Base-by-base conservation (phyloP, 2,888 invertebrate genomes). In the Ptychoptera albimana region DNA sequence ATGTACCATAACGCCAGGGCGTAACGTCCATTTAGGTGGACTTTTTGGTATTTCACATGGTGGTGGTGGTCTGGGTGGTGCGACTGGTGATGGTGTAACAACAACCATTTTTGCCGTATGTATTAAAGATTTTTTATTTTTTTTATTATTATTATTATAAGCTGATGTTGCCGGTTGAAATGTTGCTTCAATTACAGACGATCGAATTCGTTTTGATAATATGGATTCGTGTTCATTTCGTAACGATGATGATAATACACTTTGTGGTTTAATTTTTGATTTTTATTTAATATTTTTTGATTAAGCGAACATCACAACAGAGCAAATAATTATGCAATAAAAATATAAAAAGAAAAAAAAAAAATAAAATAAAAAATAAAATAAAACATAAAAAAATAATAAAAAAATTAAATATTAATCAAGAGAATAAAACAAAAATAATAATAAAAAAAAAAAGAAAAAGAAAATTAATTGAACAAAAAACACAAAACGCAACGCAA, bases 1-100 rank as follows among this genome's bases (percentile, higher is more conserved):
- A 60, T 89, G 89, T 41, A 89, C 82, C 56, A 89, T 71, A 44
- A 89, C 87, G 43, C 89, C 89, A 2, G 89, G 88, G 57, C 85
- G 82, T 48, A 88, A 66, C 8, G 89, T 89, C 89, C 89, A 91
- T 59, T 84, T 61, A 37, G 65, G 65, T 45, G 65, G 66, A 47
- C 64, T 64, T 55, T 63, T 65, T 35, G 66, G 65, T 50, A 59
- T 53, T 48, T 57, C 53, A 45, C 36, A 11, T 12, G 42, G 31
- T 39, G 39, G 39, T 32, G n/a, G 12, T 1, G 41, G 31, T 37
- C 15, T 16, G 13, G 51, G 47, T 47, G 48, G 29, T 29, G 29
- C 11, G 32, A 46, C 46, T 40, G 51, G 44, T 45, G 51, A 48
- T 38, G 50, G 39, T 43, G 50, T 34, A 23, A 23, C 23, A 23